Base-by-base conservation (phyloP, 2,888 invertebrate genomes). In the Boloria euphrosyne region DNA sequence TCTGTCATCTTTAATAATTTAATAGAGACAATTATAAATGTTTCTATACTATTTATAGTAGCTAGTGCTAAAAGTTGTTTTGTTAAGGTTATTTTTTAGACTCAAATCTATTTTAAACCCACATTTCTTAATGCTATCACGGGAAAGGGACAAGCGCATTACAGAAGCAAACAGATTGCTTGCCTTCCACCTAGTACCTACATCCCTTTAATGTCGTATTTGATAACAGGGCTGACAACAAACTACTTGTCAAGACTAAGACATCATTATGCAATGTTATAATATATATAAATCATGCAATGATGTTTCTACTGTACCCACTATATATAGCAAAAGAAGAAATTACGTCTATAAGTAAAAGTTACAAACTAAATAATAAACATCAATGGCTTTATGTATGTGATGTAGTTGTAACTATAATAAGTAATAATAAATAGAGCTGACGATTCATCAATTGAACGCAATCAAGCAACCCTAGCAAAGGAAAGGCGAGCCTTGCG, bases 401-500 rank as follows among this genome's bases (percentile, higher is more conserved):
- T 10, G 10, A 38, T 38, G 7, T 10, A 38, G 10, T 57, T 22
- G 46, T 46, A 57, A 43, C 5, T 22, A 13, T n/a, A 22, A 57
- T 7, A 44, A 22, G 13, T 22, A 57, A 27, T 16, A 2, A 46
- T 16, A 43, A 16, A 27, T 31, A 7, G 14, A 43, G 13, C 13
- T 61, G 55, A 61, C 22, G 61, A 38, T 61, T 67, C 47, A 22
- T 22, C 5, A 17, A 53, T 54, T 61, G 52, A 47, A 52, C 38
- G 38, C 50, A 57, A 18, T 60, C 63, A 64, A 53, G 38, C 71
- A 75, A 66, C 75, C 75, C 74, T 76, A 51, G 5, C 52, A 70
- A 73, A 73, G 72, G 64, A 76, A 75, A 77, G 74, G 73, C 67
- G 62, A 63, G 65, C 75, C 74, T 76, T 74, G 75, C 78, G 74